Conservation (phyloP, 2,797 vertebrate species). For the Lagorchestes hirsutus region DNA sequence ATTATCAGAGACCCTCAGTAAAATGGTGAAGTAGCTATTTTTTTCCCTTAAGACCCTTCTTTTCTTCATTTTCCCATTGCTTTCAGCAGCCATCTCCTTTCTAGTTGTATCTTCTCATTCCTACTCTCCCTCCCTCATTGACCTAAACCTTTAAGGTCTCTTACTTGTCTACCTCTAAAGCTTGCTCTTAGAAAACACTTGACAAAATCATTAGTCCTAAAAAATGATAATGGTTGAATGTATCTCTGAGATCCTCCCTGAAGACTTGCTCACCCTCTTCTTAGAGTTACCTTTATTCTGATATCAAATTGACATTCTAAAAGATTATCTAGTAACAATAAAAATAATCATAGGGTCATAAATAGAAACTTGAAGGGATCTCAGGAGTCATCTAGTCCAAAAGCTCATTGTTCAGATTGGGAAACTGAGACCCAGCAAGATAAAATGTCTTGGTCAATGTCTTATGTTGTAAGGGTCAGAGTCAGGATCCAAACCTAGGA, state of each 20-base stretch:
- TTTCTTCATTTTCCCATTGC: background rate
- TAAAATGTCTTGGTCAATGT: background rate
- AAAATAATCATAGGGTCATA: background rate
- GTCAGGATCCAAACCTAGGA: background rate
- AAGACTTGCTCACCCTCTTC: background rate
- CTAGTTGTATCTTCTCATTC: background rate
- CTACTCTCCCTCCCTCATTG: background rate
- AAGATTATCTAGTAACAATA: background rate
- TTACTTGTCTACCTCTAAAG: background rate
- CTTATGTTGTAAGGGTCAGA: background rate
- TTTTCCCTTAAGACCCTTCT: background rate
- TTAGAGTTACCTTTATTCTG: slow-evolving; percentile 7
- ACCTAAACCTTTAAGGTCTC: background rate
- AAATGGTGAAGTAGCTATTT: background rate
- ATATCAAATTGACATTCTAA: background rate
- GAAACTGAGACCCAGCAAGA: background rate
- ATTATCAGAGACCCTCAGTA: background rate
- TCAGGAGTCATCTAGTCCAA: background rate
- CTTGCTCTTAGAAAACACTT: background rate
- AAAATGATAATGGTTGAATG: background rate
- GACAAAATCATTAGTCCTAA: background rate
- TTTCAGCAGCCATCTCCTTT: background rate
- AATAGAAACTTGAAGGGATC: background rate
- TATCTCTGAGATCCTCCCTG: background rate
- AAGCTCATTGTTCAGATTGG: background rate